phyloP scores from a whole-genome alignment of 2,797 vertebrate species.

The Rallus crepitans region DNA sequence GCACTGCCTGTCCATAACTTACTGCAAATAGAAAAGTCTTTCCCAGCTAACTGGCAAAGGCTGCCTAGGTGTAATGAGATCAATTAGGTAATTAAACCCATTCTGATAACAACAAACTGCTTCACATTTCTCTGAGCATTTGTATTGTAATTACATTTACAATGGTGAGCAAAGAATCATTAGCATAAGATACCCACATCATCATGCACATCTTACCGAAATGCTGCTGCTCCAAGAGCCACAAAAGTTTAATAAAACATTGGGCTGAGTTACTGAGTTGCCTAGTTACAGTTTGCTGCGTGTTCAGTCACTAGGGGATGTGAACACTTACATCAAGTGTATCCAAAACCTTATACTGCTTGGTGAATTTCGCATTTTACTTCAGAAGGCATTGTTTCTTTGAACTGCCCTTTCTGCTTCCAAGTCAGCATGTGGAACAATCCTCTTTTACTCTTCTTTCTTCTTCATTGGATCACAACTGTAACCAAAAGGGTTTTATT shows the following conservation, averaged over 20 bases:
- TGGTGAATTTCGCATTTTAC: background rate
- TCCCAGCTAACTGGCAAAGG: background rate
- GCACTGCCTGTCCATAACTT: background rate
- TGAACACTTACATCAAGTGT: background rate
- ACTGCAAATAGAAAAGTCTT: rapidly evolving
- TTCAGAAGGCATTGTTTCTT: background rate
- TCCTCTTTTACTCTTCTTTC: background rate
- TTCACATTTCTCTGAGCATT: background rate
- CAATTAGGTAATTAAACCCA: rapidly evolving
- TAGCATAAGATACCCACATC: background rate
- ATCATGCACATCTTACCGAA: background rate
- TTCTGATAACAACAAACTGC: background rate
- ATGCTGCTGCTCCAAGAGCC: rapidly evolving
- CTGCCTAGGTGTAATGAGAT: background rate
- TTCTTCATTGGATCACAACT: background rate
- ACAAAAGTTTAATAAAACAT: background rate
- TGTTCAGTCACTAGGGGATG: background rate
- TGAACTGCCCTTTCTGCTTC: background rate
- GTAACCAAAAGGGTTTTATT: background rate
- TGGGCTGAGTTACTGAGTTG: background rate
- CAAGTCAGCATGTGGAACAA: background rate
- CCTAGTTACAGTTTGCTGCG: background rate
- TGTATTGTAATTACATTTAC: background rate
- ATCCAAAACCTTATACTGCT: background rate
- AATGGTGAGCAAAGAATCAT: background rate